Evolutionary conservation across 2,797 vertebrate species (phyloP).

Genomic region (Chaenodraco wilsoni): DNA sequence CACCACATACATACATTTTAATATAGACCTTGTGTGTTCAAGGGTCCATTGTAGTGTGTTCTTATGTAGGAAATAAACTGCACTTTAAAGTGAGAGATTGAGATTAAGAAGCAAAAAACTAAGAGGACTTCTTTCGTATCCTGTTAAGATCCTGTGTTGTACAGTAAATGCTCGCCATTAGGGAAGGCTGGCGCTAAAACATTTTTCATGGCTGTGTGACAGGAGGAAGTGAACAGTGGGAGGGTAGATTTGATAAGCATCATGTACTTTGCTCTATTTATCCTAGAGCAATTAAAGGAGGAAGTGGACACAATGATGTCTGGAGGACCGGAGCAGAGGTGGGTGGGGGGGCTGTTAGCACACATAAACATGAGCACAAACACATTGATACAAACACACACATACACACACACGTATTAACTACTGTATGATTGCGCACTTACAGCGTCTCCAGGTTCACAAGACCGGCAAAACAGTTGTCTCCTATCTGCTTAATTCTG

Average conservation of each 20-base stretch:
- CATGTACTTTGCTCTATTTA: slow-evolving; percentile 87
- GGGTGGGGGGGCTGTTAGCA: slow-evolving; percentile 66
- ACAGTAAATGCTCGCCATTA: slow-evolving; percentile 37
- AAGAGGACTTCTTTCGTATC: neutral
- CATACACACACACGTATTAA: slow-evolving; percentile 23
- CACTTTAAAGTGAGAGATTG: neutral
- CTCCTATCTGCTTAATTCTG: slow-evolving; percentile 92
- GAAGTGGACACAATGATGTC: slow-evolving; percentile 88
- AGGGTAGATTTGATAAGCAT: slow-evolving; percentile 85
- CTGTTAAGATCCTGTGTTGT: slow-evolving; percentile 7
- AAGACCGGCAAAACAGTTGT: slow-evolving; percentile 91
- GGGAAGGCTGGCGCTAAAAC: slow-evolving; percentile 33
- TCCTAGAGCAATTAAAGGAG: slow-evolving; percentile 85
- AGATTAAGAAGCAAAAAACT: neutral
- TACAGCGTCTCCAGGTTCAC: slow-evolving; percentile 97
- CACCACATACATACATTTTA: too few species aligned
- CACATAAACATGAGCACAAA: slow-evolving; percentile 55
- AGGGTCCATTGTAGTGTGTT: neutral
- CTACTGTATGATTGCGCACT: slow-evolving; percentile 76
- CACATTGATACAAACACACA: slow-evolving; percentile 29
- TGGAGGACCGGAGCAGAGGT: slow-evolving; percentile 68
- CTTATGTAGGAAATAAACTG: neutral
- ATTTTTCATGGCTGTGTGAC: slow-evolving; percentile 58
- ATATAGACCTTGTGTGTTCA: too few species aligned
- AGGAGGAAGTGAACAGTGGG: slow-evolving; percentile 82